A percentile compares a stretch with the other conserved stretches of the same genome.
phyloP scores from a whole-genome alignment of 2,888 invertebrate genomes.

The Aphodius sticticus region DNA sequence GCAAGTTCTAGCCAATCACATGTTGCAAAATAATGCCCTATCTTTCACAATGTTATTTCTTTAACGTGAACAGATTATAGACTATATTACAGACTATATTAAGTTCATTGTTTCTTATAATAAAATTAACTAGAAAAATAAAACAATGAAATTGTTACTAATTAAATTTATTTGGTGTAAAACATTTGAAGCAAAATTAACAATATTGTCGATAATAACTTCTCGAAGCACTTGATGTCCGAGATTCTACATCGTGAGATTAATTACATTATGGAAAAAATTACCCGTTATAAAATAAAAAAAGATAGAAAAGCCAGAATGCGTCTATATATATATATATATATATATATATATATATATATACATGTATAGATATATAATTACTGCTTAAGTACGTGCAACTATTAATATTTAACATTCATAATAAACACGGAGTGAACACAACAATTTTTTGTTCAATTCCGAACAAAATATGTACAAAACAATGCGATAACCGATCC shows the following conservation, averaged over 20 bases:
- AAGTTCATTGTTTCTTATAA: background rate
- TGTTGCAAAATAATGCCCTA: no score
- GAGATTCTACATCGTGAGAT: background rate
- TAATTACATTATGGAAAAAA: background rate
- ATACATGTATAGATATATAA: background rate
- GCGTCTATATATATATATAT: background rate
- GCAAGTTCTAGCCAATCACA: no score
- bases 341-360: background rate
- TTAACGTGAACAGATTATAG: no score
- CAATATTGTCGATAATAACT: background rate
- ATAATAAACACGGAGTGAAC: background rate
- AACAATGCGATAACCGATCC: background rate
- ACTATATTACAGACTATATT: background rate
- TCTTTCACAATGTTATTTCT: no score
- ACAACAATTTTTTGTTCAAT: background rate
- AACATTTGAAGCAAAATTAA: background rate
- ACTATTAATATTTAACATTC: background rate
- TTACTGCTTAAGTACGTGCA: background rate
- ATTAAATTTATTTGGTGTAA: background rate
- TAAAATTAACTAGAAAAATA: background rate
- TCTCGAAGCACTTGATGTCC: background rate
- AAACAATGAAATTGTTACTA: background rate
- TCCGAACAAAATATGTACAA: conserved; percentile 4
- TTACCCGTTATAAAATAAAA: background rate
- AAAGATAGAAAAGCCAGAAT: background rate